Evolutionary conservation across 1,140 invertebrate genomes (phyloP), one percentile per base, ranked within the genome.

Genomic region (Drosophila jambulina): DNA sequence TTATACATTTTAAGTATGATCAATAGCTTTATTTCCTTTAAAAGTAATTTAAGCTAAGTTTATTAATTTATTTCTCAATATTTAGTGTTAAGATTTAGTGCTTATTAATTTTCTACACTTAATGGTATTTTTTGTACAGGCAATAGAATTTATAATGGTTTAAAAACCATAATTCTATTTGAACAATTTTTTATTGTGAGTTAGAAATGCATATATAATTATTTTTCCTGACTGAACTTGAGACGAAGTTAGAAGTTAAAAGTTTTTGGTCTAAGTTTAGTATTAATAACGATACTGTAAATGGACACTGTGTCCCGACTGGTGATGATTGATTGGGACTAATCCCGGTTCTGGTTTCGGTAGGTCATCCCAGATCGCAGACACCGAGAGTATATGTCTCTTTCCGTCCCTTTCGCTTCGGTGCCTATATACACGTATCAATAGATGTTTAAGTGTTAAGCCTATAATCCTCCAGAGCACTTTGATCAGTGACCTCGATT

Each of bases 401-500:
- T 12, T n/a, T 15, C 53, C 34, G 34, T 56, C 53, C 34, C 53
- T 56, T 38, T 56, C 53, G 34, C 36, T 56, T 56, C 34, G 38
- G 53, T 56, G 53, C 15, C 34, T 56, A 23, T 38, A n/a, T 38
- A 38, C 34, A 38, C 1, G 53, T 38, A 56, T 34, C n/a, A 9
- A 21, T 34, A 53, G 29, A 12, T 12, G 15, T 23, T 36, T 36
- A 54, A 54, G 21, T 23, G 19, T 38, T 23, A 10, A 54, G 17
- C 29, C 51, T 9, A 23, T 12, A 23, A 56, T 56, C 53, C 53
- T 38, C 53, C 53, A 56, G 34, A 56, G 53, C 53, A 25, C 53
- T 56, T 56, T 56, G 53, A 56, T 56, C 53, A 56, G 53, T 56
- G 53, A 54, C 32, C 15, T 38, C 34, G 53, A 32, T 32, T 51